phyloP scores from a whole-genome alignment of 2,888 invertebrate genomes.

The Limnephilus rhombicus region DNA sequence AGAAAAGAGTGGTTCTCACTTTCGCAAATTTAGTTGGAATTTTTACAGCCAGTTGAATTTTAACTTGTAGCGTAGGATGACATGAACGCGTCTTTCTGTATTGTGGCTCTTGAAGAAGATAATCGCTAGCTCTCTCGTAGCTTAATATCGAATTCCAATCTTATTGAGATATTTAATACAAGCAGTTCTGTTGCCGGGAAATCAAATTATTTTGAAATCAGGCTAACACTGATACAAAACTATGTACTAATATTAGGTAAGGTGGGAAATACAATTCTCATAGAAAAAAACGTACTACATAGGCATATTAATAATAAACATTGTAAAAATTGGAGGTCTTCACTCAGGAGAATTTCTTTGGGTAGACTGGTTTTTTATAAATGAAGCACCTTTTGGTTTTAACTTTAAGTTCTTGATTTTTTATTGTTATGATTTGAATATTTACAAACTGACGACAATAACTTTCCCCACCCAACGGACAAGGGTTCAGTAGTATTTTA shows the following conservation, averaged over 20 bases:
- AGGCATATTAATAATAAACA: no score
- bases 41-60: neutral
- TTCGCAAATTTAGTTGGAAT: neutral
- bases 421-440: no score
- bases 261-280: neutral
- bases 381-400: no score
- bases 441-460: no score
- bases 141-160: constrained; percentile 42
- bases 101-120: constrained; percentile 35
- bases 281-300: no score
- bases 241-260: neutral
- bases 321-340: no score
- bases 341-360: no score
- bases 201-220: constrained; percentile 18
- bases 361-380: no score
- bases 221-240: neutral
- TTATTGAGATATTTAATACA: constrained; percentile 25
- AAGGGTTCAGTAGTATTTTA: no score
- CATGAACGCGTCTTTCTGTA: neutral
- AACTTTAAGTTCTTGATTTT: no score
- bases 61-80: neutral
- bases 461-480: no score
- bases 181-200: neutral
- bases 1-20: neutral
- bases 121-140: constrained; percentile 10